phyloP scores from a whole-genome alignment of 2,888 invertebrate species.

The Athetis lepigone region DNA sequence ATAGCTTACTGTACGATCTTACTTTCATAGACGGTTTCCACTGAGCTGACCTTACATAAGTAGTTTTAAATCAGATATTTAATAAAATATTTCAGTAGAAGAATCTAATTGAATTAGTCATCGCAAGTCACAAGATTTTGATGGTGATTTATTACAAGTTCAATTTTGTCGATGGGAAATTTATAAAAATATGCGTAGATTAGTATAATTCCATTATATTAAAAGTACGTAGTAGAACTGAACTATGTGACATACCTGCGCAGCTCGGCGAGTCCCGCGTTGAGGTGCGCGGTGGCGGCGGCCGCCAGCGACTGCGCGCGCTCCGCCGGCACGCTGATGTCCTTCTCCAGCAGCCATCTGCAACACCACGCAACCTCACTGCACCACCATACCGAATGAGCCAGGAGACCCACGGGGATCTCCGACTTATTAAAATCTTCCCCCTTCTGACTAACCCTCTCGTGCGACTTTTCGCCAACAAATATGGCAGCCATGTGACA shows the following conservation, averaged over 20 bases:
- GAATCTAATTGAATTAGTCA: too few species aligned
- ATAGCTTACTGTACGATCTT: too few species aligned
- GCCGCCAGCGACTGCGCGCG: conserved; percentile 97
- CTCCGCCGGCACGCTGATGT: conserved; percentile 96
- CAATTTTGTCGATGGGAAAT: too few species aligned
- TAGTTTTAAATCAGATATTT: too few species aligned
- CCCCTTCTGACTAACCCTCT: neutral
- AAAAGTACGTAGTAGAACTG: neutral
- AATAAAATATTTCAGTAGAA: too few species aligned
- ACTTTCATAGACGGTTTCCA: too few species aligned
- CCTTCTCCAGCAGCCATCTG: conserved; percentile 94
- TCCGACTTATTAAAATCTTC: neutral
- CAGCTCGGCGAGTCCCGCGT: conserved; percentile 95
- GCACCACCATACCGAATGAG: neutral
- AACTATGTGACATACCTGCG: conserved; percentile 89
- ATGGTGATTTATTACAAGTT: too few species aligned
- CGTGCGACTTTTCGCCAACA: neutral
- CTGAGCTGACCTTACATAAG: too few species aligned
- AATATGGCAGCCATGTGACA: neutral
- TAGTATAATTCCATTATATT: too few species aligned
- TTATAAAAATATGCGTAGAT: too few species aligned
- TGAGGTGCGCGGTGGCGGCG: conserved; percentile 96
- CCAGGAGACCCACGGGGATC: too few species aligned
- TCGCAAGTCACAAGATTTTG: too few species aligned
- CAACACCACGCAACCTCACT: conserved; percentile 34